Conservation (phyloP, 1,140 invertebrate species). For the Adelges cooleyi region DNA sequence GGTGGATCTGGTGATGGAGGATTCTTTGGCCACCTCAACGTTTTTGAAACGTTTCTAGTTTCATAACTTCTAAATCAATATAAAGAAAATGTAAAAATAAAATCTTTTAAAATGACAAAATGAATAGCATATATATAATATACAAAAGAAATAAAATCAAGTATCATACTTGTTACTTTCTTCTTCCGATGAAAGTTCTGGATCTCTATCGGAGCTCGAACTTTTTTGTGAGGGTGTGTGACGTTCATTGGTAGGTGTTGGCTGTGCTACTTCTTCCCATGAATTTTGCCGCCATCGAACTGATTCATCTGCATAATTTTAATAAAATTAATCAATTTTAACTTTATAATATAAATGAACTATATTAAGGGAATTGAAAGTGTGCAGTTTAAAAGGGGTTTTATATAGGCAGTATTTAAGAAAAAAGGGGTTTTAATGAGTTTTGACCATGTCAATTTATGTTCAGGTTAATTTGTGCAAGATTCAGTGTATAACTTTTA, state of each 20-base stretch:
- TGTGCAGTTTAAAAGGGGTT: too few relatives aligned
- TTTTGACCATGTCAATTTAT: too few relatives aligned
- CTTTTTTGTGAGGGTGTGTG: slow-evolving; percentile 29
- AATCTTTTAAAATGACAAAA: slow-evolving; percentile 1
- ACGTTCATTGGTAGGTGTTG: slow-evolving; percentile 16
- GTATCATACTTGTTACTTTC: slow-evolving; percentile 47
- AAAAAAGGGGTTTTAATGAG: too few relatives aligned
- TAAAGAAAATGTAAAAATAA: slow-evolving; percentile 30
- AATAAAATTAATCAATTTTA: slow-evolving; percentile 22
- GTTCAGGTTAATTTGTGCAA: too few relatives aligned
- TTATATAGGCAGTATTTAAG: too few relatives aligned
- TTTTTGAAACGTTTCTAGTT: slow-evolving; percentile 45
- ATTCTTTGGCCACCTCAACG: slow-evolving; percentile 42
- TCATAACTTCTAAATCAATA: slow-evolving; percentile 46
- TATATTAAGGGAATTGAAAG: too few relatives aligned
- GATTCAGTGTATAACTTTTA: too few relatives aligned
- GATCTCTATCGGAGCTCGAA: slow-evolving; percentile 47
- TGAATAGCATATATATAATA: slow-evolving; percentile 15
- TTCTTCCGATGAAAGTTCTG: slow-evolving; percentile 49
- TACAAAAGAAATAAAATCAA: background rate
- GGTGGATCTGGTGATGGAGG: slow-evolving; percentile 32
- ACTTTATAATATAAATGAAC: too few relatives aligned
- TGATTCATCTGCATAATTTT: slow-evolving; percentile 49
- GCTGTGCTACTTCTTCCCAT: slow-evolving; percentile 45
- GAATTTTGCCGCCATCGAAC: slow-evolving; percentile 42